These are phyloP conservation scores for Cremastinae sp. DNA, from an alignment of 2,888 invertebrate species.

Conservation along the genomic window DNA sequence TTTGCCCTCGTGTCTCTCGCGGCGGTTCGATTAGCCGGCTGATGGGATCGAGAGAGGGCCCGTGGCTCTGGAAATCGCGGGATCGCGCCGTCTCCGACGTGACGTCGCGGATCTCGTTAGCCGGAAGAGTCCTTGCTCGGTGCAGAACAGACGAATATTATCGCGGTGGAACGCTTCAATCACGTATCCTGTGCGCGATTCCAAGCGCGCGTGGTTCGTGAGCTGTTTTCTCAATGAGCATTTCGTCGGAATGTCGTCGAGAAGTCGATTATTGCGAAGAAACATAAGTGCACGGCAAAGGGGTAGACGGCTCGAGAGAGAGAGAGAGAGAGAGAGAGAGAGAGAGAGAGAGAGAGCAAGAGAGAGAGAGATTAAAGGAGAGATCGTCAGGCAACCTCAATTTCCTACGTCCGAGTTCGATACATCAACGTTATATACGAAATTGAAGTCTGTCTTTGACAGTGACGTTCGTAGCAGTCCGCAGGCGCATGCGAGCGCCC, in stretches of 20 bases:
- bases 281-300: neutral
- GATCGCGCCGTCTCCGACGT: too few species aligned
- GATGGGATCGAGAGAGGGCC: conserved; percentile 71
- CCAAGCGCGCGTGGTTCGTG: too few species aligned
- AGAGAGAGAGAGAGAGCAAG: neutral
- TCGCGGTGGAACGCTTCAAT: too few species aligned
- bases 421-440: conserved; percentile 71
- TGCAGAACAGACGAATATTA: too few species aligned
- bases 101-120: conserved; percentile 40
- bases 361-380: conserved; percentile 34
- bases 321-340: conserved; percentile 7
- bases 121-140: neutral
- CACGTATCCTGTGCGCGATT: too few species aligned
- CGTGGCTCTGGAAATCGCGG: neutral
- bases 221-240: neutral
- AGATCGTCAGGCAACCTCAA: conserved; percentile 61
- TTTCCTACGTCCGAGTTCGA: conserved; percentile 71
- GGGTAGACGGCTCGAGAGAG: conserved; percentile 13
- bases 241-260: conserved; percentile 14
- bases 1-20: conserved; percentile 47
- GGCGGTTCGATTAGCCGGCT: conserved; percentile 74
- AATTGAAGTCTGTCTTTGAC: conserved; percentile 78
- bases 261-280: neutral
- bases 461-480: conserved; percentile 48
- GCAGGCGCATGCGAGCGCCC: conserved; percentile 30